These are phyloP conservation scores for Agriotes lineatus DNA, from an alignment of 2,888 invertebrate genomes.

Conservation along the genomic window DNA sequence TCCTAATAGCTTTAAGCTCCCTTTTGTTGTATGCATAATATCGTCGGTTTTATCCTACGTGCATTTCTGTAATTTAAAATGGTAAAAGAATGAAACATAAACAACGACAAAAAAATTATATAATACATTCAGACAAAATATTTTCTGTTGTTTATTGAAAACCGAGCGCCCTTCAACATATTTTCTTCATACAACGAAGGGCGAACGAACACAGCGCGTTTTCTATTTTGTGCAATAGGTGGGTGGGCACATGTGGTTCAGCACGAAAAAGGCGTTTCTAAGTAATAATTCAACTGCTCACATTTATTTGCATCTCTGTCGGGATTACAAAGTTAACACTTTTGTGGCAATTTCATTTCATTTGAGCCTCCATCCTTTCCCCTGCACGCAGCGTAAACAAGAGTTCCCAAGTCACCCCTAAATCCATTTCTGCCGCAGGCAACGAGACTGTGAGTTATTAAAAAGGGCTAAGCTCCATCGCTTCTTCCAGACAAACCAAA, in stretches of 20 bases:
- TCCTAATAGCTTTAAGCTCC: no score
- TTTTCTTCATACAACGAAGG: no score
- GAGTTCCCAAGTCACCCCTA: conserved; percentile 57
- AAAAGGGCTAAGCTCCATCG: conserved; percentile 46
- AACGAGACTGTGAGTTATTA: conserved; percentile 57
- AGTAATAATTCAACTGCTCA: conserved; percentile 14
- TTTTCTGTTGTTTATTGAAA: no score
- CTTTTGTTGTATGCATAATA: no score
- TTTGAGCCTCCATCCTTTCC: conserved; percentile 45
- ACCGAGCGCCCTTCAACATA: no score
- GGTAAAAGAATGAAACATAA: no score
- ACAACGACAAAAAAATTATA: no score
- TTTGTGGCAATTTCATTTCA: conserved; percentile 53
- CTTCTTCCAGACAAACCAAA: conserved; percentile 15
- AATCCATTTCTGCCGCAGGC: conserved; percentile 56
- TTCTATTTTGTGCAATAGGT: no score
- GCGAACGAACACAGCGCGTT: no score
- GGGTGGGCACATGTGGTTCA: conserved; percentile 2
- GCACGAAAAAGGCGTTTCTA: background rate
- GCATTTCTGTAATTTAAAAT: no score
- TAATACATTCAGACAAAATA: no score
- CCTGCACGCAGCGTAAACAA: conserved; percentile 55
- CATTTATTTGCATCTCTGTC: conserved; percentile 12
- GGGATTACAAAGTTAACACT: conserved; percentile 47
- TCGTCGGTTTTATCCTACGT: no score